Percentiles rank a stretch among this genome's conserved stretches.
Conservation (phyloP, 2,797 vertebrate genomes). For the Adelosebastes latens region DNA sequence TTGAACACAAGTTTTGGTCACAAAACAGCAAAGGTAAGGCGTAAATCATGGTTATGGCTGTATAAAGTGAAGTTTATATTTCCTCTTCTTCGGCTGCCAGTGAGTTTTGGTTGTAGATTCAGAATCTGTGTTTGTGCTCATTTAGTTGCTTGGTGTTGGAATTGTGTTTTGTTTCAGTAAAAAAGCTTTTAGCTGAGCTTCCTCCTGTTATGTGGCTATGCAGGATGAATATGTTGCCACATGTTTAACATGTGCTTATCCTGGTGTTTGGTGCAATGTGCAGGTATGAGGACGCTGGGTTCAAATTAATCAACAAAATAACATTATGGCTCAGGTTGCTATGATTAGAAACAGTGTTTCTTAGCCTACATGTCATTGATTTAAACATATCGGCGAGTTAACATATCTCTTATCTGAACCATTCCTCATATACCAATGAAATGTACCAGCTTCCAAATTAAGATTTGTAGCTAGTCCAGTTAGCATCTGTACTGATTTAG, state of each 20-base stretch:
- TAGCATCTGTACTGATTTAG: no score
- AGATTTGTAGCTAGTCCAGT: no score
- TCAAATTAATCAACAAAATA: no score
- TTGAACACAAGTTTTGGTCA: not conserved
- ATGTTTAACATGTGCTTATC: not conserved
- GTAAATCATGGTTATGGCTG: not conserved
- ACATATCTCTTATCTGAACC: no score
- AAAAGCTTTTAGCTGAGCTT: fast-evolving
- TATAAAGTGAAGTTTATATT: not conserved
- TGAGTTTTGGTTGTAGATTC: not conserved
- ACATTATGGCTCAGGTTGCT: no score
- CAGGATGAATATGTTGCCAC: no score
- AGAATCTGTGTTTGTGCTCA: not conserved
- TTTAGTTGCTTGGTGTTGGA: not conserved
- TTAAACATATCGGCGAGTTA: no score
- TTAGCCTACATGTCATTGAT: no score
- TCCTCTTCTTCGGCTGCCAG: not conserved
- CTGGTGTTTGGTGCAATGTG: not conserved
- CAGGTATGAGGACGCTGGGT: no score
- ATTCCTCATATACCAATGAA: no score
- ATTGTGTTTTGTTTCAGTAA: not conserved
- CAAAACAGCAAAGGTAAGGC: not conserved
- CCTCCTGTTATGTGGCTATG: not conserved
- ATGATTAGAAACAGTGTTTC: no score
- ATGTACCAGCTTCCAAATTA: no score